Evolutionary conservation across 1,140 invertebrate species (phyloP).

Genomic region (Argopecten irradians): DNA sequence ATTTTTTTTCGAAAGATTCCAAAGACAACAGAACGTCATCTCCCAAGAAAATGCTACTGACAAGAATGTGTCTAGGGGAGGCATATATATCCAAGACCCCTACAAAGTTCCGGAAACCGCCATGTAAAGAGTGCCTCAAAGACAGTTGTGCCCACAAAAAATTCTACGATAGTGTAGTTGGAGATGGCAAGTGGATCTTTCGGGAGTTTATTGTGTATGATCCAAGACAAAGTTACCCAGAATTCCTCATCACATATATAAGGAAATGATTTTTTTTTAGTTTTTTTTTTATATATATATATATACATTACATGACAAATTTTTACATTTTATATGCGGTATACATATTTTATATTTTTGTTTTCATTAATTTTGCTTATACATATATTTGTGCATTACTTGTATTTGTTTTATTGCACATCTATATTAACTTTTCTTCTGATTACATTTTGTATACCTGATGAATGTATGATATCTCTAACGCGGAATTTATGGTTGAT

Average conservation of each 20-base stretch:
- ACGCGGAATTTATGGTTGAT: too few relatives aligned
- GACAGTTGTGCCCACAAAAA: constrained; percentile 29
- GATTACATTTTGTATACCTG: too few relatives aligned
- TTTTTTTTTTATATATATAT: neutral
- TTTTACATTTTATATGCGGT: too few relatives aligned
- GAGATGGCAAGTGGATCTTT: constrained; percentile 36
- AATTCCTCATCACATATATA: constrained; percentile 33
- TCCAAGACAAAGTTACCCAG: constrained; percentile 29
- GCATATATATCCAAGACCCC: constrained; percentile 47
- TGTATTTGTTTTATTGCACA: too few relatives aligned
- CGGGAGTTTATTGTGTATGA: constrained; percentile 37
- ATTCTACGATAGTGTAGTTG: constrained; percentile 33
- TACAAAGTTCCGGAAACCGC: constrained; percentile 44
- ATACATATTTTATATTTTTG: too few relatives aligned
- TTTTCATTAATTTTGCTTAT: too few relatives aligned
- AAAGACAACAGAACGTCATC: constrained; percentile 42
- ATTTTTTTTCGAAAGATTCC: constrained; percentile 42
- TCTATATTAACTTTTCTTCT: too few relatives aligned
- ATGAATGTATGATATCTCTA: too few relatives aligned
- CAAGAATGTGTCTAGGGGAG: constrained; percentile 52
- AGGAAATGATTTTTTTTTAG: neutral
- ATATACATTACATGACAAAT: too few relatives aligned
- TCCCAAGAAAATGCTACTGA: constrained; percentile 53
- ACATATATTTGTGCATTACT: too few relatives aligned
- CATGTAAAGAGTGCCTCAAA: constrained; percentile 45